Conservation (phyloP, 2,888 invertebrate species). For the Spialia ferax region DNA sequence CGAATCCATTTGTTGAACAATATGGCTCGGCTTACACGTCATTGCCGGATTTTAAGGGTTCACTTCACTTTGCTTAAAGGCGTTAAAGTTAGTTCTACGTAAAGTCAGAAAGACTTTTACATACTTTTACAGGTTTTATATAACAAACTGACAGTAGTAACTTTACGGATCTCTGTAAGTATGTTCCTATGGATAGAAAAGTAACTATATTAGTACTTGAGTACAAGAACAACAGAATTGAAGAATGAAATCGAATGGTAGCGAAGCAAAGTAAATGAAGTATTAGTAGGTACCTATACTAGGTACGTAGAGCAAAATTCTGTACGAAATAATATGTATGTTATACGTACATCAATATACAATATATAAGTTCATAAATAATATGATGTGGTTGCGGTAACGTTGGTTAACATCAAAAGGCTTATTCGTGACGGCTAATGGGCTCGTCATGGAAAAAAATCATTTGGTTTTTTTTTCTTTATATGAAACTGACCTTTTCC, state of each 20-base stretch:
- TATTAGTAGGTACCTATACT: no score
- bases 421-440: conserved; percentile 1
- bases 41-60: conserved; percentile 39
- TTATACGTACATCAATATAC: no score
- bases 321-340: no score
- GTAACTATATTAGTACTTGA: no score
- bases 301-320: no score
- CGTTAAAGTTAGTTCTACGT: conserved; percentile 22
- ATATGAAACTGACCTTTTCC: conserved; percentile 20
- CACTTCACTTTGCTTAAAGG: conserved; percentile 25
- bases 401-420: not conserved
- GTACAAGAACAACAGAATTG: no score
- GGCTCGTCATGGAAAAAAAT: conserved; percentile 5
- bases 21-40: conserved; percentile 35
- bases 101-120: conserved; percentile 3
- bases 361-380: not conserved
- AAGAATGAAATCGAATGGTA: no score
- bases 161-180: no score
- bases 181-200: no score
- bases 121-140: not conserved
- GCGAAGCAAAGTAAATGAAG: no score
- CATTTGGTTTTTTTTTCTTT: not conserved
- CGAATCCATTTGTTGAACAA: conserved; percentile 38
- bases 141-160: no score
- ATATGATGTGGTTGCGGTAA: not conserved